Base-by-base conservation (phyloP, 2,797 vertebrate genomes). In the Sebastes melanostomus region DNA sequence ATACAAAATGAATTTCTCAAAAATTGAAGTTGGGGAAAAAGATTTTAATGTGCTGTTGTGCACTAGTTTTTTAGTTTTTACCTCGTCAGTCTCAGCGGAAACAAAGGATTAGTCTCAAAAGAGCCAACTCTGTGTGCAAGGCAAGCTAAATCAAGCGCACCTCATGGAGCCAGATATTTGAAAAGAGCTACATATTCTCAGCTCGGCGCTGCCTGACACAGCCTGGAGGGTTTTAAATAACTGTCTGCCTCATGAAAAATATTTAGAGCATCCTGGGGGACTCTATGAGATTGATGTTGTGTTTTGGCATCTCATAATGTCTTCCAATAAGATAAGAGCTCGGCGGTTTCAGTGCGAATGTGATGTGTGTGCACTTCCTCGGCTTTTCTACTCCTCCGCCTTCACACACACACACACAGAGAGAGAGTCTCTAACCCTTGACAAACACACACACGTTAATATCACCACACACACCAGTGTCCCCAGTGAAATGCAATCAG, bases 251-350 rank as follows among this genome's bases (percentile, higher is more conserved):
- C 83, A 77, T 90, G 88, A 93, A 91, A 92, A 91, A 91, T 87
- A 91, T 88, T 85, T 84, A 73, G 83, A 88, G 86, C 82, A 78
- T 91, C 91, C 87, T 80, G 82, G 52, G 86, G 84, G 90, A 85
- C 75, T 77, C 75, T 62, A 38, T 63, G 85, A 91, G 90, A 93
- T 91, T 90, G 90, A 90, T 92, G 91, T 84, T 86, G 86, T 86
- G 90, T 92, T 92, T 90, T 82, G 89, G 89, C 88, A 77, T 89
- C 91, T 88, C 87, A 88, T 92, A 91, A 92, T 90, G 81, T 90
- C 88, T 78, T 85, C 86, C 90, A 92, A 90, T 92, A 89, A 92
- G 91, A 93, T 88, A 90, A 91, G 89, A 92, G 87, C 90, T 83
- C 5, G 87, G 86, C 72, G 71, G 78, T 86, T 91, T 88, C 83